Conservation (phyloP, 2,888 invertebrate genomes). For the Plagodis dolabraria region DNA sequence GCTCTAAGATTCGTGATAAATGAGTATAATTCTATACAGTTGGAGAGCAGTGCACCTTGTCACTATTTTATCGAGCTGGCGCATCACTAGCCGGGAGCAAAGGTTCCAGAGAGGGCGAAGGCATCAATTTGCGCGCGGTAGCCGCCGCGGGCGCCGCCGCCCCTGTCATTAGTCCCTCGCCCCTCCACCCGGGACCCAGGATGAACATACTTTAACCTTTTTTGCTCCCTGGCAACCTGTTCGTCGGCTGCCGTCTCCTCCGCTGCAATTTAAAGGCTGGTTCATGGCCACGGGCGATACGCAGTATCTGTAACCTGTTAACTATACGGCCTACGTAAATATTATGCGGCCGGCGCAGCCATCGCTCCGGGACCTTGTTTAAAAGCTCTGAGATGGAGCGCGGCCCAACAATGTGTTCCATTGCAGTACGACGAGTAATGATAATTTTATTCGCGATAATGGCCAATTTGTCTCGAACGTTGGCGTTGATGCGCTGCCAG, state of each 20-base stretch:
- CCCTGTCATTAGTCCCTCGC: conserved; percentile 78
- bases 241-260: conserved; percentile 77
- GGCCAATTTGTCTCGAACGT: conserved; percentile 36
- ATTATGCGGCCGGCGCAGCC: conserved; percentile 62
- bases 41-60: conserved; percentile 62
- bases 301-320: conserved; percentile 70
- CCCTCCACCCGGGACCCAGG: conserved; percentile 49
- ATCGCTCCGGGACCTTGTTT: conserved; percentile 48
- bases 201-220: conserved; percentile 83
- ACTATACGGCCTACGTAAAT: conserved; percentile 62
- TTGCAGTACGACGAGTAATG: conserved; percentile 29
- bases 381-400: conserved; percentile 24
- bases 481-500: conserved; percentile 34
- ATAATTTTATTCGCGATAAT: conserved; percentile 40
- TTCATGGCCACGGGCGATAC: conserved; percentile 82
- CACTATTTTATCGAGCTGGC: conserved; percentile 72
- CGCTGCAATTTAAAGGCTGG: conserved; percentile 75
- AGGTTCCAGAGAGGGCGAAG: conserved; percentile 80
- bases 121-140: conserved; percentile 84
- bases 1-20: not conserved
- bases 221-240: conserved; percentile 83
- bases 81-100: conserved; percentile 83
- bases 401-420: conserved; percentile 36
- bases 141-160: conserved; percentile 83
- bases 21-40: conserved; percentile 37